Base-by-base conservation (phyloP, 2,113 vertebrate genomes). In the Diglossa brunneiventris region DNA sequence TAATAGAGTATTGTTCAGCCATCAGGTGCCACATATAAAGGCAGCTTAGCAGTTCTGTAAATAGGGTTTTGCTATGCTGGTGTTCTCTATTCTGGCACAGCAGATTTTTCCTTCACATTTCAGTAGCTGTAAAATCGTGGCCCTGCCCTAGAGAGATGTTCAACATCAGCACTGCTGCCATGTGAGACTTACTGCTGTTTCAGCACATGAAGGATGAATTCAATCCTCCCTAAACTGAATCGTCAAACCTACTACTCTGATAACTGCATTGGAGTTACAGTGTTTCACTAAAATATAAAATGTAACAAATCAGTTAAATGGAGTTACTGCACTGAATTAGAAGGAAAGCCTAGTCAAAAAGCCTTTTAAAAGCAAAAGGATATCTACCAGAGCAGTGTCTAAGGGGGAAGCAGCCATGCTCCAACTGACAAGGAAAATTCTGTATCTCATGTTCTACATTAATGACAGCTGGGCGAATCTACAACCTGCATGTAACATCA, bases 191-290 rank as follows among this genome's bases (percentile, higher is more conserved):
- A 62, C 59, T 96, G 94, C 95, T 90, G 82, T 50, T 83, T 92
- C 94, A 95, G 87, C 87, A 91, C 61, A 93, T 23, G 79, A 68
- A 77, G 63, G 63, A 92, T 85, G 46, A 90, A 80, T 77, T 74
- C 67, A 90, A 46, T 53, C 75, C 84, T 76, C 78, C n/a, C 67
- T 53, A 73, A 84, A 79, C n/a, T 69, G 78, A 88, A 13, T 26
- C 55, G 75, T 80, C 92, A 87, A 91, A 90, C 59, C 47, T 73
- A 73, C 55, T 46, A 70, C 15, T 77, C 26, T 81, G 68, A 88
- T 47, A 63, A 62, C 67, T 92, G 28, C 0, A 1, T 10, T 80
- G 63, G 46, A 80, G 55, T 58, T 88, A 69, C 31, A 83, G 44
- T 55, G 59, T 74, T 95, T 86, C 64, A 76, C 42, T 67, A 70